Base-by-base conservation (phyloP, 1,140 invertebrate species). In the Heterodera schachtii region DNA sequence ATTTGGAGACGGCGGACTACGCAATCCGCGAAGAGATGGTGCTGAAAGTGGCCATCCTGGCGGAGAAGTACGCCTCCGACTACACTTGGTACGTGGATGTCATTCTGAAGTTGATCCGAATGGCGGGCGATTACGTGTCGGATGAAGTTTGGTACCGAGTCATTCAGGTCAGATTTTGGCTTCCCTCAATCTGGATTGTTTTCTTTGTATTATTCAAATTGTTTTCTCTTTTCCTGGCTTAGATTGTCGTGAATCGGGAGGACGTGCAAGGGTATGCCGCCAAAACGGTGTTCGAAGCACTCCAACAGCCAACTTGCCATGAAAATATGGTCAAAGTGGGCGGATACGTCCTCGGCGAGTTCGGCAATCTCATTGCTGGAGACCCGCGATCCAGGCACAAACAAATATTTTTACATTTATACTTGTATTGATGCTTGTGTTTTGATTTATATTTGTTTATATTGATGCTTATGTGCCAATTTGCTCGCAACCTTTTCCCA, bases 291-390 rank as follows among this genome's bases (percentile, higher is more conserved):
- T 99, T 99, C 92, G 97, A 99, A 90, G 77, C 77, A 44, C 73
- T 87, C 31, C 71, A 84, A 78, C 81, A 93, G 95, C 97, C 82
- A 91, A 86, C 97, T 73, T 99, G 97, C 90, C 98, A 99, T 91
- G 98, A 99, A 92, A 99, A 99, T 91, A 99, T 99, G 97, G 97
- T 99, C 0, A 99, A 99, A 93, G 98, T 99, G 70, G 97, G 97
- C 76, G 98, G 97, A 46, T 99, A 99, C 87, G 98, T 99, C 87
- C 92, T 99, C 67, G 98, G 98, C 78, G 98, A 99, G 92, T 99
- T 99, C 92, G 98, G 98, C 47, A 99, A 99, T 92, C 92, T 99
- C 43, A 99, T 99, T 90, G 97, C 98, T 85, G 97, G 97, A 13
- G 98, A 99, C 92, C 94, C 95, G 79, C 93, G 97, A 75, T 99